Conservation (phyloP, 1,140 invertebrate genomes). For the Ceratina japonica region DNA sequence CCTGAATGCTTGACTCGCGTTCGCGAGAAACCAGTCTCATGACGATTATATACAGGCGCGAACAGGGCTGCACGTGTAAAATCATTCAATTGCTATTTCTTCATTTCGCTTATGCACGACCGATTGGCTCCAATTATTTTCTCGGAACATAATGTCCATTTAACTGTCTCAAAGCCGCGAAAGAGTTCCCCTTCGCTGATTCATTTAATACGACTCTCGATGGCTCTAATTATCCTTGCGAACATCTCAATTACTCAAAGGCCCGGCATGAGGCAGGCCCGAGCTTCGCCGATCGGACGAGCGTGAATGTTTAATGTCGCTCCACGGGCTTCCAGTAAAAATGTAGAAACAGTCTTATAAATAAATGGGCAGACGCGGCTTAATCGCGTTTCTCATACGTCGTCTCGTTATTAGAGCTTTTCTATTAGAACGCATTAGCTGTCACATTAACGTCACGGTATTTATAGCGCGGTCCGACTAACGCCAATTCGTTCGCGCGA, state of each 20-base stretch:
- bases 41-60: no score
- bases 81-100: background rate
- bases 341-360: background rate
- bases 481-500: background rate
- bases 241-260: no score
- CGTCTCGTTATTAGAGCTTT: conserved; percentile 5
- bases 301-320: background rate
- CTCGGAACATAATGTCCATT: no score
- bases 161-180: no score
- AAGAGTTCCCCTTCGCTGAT: no score
- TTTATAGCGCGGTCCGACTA: conserved; percentile 5
- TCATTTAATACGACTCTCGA: no score
- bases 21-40: background rate
- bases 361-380: background rate
- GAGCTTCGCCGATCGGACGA: background rate
- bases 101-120: no score
- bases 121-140: no score
- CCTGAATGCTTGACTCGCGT: background rate
- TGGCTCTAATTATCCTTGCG: no score
- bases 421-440: background rate
- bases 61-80: background rate
- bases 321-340: background rate
- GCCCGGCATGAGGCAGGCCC: background rate
- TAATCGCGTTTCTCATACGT: conserved; percentile 3
- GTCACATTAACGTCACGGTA: conserved; percentile 12